Conservation (phyloP, 2,888 invertebrate species). For the Melikaiella ostensackeni region DNA sequence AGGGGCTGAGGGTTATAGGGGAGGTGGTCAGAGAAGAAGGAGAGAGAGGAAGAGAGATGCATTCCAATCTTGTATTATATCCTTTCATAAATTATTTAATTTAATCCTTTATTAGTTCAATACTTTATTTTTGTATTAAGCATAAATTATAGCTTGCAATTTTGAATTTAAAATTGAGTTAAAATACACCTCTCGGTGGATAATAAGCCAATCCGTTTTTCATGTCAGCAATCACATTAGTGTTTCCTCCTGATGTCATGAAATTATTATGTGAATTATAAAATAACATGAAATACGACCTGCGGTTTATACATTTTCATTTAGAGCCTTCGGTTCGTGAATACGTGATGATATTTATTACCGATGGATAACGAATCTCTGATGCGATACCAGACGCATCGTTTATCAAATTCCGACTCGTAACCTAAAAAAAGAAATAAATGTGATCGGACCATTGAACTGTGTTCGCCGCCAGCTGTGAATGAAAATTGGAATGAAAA, state of each 20-base stretch:
- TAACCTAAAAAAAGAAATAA: not conserved
- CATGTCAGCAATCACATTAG: conserved; percentile 9
- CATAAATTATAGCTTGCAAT: not conserved
- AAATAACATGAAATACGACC: conserved; percentile 22
- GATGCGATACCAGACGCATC: not conserved
- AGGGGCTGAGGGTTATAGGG: too few species aligned
- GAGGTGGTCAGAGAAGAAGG: too few species aligned
- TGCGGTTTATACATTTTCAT: conserved; percentile 33
- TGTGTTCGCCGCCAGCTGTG: not conserved
- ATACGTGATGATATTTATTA: conserved; percentile 38
- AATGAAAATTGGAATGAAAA: not conserved
- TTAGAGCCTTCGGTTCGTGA: conserved; percentile 8
- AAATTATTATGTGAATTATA: conserved; percentile 32
- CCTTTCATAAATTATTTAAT: too few species aligned
- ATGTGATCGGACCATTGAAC: not conserved
- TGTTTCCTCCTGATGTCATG: not conserved
- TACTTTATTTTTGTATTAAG: not conserved
- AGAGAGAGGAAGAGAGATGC: too few species aligned
- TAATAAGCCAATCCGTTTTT: not conserved
- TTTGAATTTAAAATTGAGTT: not conserved
- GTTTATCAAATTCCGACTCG: conserved; percentile 21
- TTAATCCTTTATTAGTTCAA: not conserved
- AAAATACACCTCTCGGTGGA: not conserved
- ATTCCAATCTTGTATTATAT: too few species aligned
- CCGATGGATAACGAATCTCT: conserved; percentile 24